Evolutionary conservation across 2,888 invertebrate species (phyloP), one percentile per base, ranked within the genome.

Genomic region (Hemaris fuciformis): DNA sequence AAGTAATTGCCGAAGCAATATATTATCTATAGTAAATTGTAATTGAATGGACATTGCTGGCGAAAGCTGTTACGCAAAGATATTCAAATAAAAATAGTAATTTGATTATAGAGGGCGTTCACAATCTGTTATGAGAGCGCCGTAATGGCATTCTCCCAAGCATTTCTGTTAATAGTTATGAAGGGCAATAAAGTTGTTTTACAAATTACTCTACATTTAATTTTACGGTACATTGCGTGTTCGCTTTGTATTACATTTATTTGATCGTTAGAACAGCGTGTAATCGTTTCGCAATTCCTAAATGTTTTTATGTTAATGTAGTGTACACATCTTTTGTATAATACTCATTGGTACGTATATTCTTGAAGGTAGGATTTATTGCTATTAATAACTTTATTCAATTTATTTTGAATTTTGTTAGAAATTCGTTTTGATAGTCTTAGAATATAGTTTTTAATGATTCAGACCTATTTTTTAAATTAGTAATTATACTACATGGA

Each of bases 151-250:
- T 64, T 58, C 61, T 53, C 59, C 59, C 57, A 63, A 59, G 60
- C 59, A 48, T 46, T 53, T 60, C 20, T 59, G 53, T 67, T 66
- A 43, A 64, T 60, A 53, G 64, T 63, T 62, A 64, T 57, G 42
- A 46, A 25, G 22, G 42, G 66, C 62, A 62, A 67, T 64, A 63
- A 65, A 67, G 59, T 66, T 58, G 64, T 70, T 57, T 60, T 41
- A 59, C 57, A 60, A 53, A 53, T 31, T 53, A 53, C 15, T 6
- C 62, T 57, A 69, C 62, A 69, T 64, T 61, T 64, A 62, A 63
- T 63, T 34, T 34, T 62, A 61, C 38, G 48, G 53, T 63, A 57
- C 31, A 34, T 57, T 57, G 25, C 46, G 23, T 46, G 23, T 48
- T 25, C 48, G 10, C 18, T 8, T 43, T 20, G 43, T 23, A 53